Conservation (phyloP, 2,888 invertebrate genomes). For the Drosophila rubida region DNA sequence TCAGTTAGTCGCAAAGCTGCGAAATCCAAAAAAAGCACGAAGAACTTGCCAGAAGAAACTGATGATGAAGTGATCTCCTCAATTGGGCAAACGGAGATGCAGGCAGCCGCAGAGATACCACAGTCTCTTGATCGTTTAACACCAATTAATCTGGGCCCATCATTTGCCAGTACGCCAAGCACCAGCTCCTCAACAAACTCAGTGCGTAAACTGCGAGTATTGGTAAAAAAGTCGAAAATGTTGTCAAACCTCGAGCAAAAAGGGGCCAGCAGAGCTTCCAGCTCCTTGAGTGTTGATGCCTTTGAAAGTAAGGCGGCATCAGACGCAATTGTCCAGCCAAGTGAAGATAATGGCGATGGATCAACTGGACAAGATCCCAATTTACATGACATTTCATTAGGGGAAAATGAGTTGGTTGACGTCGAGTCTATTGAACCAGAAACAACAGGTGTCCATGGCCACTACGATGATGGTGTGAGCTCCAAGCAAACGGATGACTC, state of each 20-base stretch:
- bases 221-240: background rate
- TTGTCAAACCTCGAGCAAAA: background rate
- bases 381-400: too few species aligned
- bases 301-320: too few species aligned
- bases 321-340: background rate
- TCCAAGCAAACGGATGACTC: conserved; percentile 39
- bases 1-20: background rate
- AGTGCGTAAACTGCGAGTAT: conserved; percentile 5
- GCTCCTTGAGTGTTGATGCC: background rate
- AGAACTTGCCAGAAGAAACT: background rate
- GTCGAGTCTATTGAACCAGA: conserved; percentile 7
- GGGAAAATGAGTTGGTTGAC: background rate
- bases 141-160: background rate
- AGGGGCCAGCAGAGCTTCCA: background rate
- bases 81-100: background rate
- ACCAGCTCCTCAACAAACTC: background rate
- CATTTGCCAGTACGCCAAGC: conserved; percentile 1
- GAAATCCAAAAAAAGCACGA: background rate
- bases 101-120: background rate
- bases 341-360: background rate
- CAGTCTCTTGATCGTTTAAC: background rate
- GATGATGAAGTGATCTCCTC: background rate
- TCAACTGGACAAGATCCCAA: background rate
- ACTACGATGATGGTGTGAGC: conserved; percentile 10
- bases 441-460: conserved; percentile 68